Evolutionary conservation across 2,888 invertebrate species (phyloP).

Genomic region (Cotesia congregata): DNA sequence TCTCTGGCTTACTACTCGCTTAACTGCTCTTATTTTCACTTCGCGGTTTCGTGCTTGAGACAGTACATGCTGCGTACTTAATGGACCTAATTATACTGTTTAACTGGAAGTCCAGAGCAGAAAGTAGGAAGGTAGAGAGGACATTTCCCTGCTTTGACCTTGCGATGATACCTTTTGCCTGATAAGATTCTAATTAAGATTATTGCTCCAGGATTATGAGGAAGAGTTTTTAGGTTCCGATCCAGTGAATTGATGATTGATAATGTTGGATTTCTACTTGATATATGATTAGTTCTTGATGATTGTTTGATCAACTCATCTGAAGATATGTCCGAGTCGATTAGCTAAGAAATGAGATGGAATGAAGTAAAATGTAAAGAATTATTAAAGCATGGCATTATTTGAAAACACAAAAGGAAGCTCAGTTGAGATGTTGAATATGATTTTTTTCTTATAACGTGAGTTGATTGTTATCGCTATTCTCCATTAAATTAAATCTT

Average conservation of each 20-base stretch:
- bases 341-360: too few species aligned
- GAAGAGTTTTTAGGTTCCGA: background rate
- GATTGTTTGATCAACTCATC: too few species aligned
- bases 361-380: background rate
- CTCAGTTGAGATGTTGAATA: background rate
- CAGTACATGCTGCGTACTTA: slow-evolving; percentile 36
- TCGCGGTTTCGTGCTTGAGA: slow-evolving; percentile 20
- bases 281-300: too few species aligned
- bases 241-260: background rate
- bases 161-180: slow-evolving; percentile 28
- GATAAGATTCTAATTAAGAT: slow-evolving; percentile 52
- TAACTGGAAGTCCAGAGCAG: slow-evolving; percentile 10
- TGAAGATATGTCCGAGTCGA: too few species aligned
- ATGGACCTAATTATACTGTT: slow-evolving; percentile 47
- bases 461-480: slow-evolving; percentile 37
- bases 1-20: slow-evolving; percentile 29
- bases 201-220: slow-evolving; percentile 42
- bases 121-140: slow-evolving; percentile 3
- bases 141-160: slow-evolving; percentile 33
- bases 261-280: too few species aligned
- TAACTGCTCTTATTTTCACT: slow-evolving; percentile 32
- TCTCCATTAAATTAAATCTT: slow-evolving; percentile 51
- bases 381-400: background rate
- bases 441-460: background rate
- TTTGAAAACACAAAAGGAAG: background rate